Percentiles rank a stretch among this genome's conserved stretches.
phyloP scores from a whole-genome alignment of 2,888 invertebrate genomes.

The Philaethria dido region DNA sequence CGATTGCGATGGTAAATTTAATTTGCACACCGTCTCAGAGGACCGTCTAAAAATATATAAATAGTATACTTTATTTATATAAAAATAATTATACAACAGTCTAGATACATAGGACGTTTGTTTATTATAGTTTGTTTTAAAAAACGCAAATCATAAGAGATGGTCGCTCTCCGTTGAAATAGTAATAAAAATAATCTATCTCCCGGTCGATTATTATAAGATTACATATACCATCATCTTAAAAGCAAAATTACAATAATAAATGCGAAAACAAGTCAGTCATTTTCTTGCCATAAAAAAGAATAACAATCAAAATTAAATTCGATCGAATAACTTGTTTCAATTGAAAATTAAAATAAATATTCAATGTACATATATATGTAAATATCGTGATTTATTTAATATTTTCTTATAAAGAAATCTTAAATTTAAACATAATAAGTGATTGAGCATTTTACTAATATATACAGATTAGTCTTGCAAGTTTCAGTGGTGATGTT shows the following conservation, averaged over 20 bases:
- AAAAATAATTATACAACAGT: constrained; percentile 23
- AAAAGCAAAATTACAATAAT: constrained; percentile 9
- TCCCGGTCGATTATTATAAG: constrained; percentile 1
- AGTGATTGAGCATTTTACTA: constrained; percentile 24
- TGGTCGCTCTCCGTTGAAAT: neutral
- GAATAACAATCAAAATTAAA: neutral
- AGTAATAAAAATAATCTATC: neutral
- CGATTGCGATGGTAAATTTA: constrained; percentile 2
- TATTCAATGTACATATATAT: neutral
- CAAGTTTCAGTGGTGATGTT: constrained; percentile 5
- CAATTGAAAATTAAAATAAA: neutral
- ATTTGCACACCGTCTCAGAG: neutral
- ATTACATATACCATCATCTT: neutral
- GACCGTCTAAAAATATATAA: neutral
- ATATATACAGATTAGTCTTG: constrained; percentile 21
- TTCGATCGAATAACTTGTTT: neutral
- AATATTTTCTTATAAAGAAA: constrained; percentile 7
- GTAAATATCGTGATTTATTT: neutral
- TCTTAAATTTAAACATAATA: constrained; percentile 18
- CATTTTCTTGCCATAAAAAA: neutral
- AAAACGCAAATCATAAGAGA: constrained; percentile 1
- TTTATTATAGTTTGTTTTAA: neutral
- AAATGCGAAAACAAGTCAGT: constrained; percentile 11
- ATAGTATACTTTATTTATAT: constrained; percentile 3
- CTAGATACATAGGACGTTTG: constrained; percentile 22